phyloP scores from a whole-genome alignment of 2,888 invertebrate species.

The Cephus runcator region DNA sequence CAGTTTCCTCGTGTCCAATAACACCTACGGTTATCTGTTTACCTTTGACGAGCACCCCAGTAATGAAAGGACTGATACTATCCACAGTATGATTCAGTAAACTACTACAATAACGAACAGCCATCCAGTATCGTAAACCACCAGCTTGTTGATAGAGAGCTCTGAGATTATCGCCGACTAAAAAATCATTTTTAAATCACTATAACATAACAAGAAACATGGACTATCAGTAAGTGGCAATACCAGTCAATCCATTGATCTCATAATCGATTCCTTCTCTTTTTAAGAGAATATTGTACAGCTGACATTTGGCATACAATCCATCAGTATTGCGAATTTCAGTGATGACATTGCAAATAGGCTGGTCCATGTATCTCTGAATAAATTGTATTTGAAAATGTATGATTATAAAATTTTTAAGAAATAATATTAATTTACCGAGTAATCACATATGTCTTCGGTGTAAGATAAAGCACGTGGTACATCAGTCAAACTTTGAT shows the following conservation, averaged over 20 bases:
- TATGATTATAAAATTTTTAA: not conserved
- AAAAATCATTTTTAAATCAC: constrained; percentile 36
- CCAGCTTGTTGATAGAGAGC: constrained; percentile 86
- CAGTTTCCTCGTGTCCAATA: constrained; percentile 92
- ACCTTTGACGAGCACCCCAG: constrained; percentile 96
- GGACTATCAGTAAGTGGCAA: not conserved
- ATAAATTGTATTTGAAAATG: constrained; percentile 26
- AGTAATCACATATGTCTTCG: constrained; percentile 70
- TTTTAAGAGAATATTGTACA: constrained; percentile 84
- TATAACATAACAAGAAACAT: not conserved
- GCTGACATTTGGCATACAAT: constrained; percentile 82
- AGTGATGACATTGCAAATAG: constrained; percentile 80
- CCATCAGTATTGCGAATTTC: constrained; percentile 77
- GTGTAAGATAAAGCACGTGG: constrained; percentile 82
- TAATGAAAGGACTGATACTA: constrained; percentile 98
- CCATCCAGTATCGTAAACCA: constrained; percentile 87
- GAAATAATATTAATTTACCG: constrained; percentile 56
- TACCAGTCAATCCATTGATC: constrained; percentile 70
- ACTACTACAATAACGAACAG: constrained; percentile 95
- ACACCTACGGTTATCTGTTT: constrained; percentile 97
- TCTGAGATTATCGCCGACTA: constrained; percentile 77
- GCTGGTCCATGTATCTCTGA: constrained; percentile 73
- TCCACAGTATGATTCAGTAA: constrained; percentile 94
- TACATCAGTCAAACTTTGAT: constrained; percentile 95
- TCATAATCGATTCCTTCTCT: constrained; percentile 85